phyloP scores from a whole-genome alignment of 2,113 vertebrate genomes.

The Charina bottae region DNA sequence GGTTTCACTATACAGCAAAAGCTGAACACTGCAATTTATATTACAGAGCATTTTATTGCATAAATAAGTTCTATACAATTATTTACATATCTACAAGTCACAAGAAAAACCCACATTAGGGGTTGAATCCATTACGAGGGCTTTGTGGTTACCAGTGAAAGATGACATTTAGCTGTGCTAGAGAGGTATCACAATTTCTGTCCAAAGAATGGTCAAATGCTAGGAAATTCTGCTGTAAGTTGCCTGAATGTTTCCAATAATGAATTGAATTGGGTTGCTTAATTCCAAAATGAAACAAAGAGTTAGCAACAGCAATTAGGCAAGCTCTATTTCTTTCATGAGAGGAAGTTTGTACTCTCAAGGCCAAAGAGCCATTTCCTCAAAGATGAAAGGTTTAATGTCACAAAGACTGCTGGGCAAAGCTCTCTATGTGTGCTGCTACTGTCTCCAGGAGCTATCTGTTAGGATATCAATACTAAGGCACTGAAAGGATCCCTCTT shows the following conservation, averaged over 20 bases:
- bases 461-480: slow-evolving; percentile 32
- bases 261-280: neutral
- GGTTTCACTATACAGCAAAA: neutral
- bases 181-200: neutral
- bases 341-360: slow-evolving; percentile 9
- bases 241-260: rapidly evolving
- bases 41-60: slow-evolving; percentile 24
- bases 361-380: neutral
- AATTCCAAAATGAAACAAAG: rapidly evolving
- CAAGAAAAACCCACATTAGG: slow-evolving; percentile 14
- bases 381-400: slow-evolving; percentile 6
- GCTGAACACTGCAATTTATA: neutral
- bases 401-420: neutral
- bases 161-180: neutral
- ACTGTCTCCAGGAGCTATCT: slow-evolving; percentile 10
- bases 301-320: neutral
- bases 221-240: neutral
- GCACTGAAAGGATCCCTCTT: slow-evolving; percentile 7
- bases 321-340: neutral
- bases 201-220: neutral
- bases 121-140: neutral
- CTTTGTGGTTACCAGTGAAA: neutral
- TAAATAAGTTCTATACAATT: slow-evolving; percentile 46
- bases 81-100: neutral
- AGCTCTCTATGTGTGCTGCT: neutral